A percentile compares a stretch with the other conserved stretches of the same genome.
These are phyloP conservation scores for Tachycineta bicolor DNA, from an alignment of 2,113 vertebrate genomes.

Conservation along the genomic window DNA sequence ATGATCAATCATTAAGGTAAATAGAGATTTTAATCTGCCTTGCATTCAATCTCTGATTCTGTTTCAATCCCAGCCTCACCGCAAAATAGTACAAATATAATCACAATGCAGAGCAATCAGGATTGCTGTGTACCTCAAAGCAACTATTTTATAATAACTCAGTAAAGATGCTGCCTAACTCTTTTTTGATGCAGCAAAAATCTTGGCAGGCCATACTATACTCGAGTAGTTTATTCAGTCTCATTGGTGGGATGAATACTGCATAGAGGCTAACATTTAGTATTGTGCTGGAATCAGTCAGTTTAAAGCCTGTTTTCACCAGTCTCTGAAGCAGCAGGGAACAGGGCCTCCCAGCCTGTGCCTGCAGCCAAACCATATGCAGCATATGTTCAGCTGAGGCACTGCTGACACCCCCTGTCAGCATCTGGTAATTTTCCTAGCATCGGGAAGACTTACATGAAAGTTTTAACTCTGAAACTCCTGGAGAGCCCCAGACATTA, in stretches of 20 bases:
- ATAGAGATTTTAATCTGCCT: not conserved
- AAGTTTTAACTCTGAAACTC: slow-evolving; percentile 41
- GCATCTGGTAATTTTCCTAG: slow-evolving; percentile 50
- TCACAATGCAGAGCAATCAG: not conserved
- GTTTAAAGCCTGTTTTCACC: not conserved
- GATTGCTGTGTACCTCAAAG: not conserved
- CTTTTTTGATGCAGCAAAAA: not conserved
- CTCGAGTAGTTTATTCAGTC: not conserved
- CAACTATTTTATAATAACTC: not conserved
- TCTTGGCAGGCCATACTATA: not conserved
- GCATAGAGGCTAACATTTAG: not conserved
- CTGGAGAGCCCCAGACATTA: not conserved
- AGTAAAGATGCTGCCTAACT: not conserved
- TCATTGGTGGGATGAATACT: not conserved
- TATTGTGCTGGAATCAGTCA: not conserved
- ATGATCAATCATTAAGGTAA: not conserved
- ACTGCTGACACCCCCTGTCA: slow-evolving; percentile 63
- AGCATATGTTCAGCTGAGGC: slow-evolving; percentile 28
- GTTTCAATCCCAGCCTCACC: not conserved
- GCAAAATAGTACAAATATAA: not conserved
- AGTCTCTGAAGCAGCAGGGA: not conserved
- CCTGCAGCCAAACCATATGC: not conserved
- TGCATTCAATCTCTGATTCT: not conserved
- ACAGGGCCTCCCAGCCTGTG: not conserved
- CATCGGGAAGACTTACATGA: not conserved